Evolutionary conservation across 2,113 vertebrate species (phyloP), one percentile per base, ranked within the genome.

Genomic region (Speoplatyrhinus poulsoni): DNA sequence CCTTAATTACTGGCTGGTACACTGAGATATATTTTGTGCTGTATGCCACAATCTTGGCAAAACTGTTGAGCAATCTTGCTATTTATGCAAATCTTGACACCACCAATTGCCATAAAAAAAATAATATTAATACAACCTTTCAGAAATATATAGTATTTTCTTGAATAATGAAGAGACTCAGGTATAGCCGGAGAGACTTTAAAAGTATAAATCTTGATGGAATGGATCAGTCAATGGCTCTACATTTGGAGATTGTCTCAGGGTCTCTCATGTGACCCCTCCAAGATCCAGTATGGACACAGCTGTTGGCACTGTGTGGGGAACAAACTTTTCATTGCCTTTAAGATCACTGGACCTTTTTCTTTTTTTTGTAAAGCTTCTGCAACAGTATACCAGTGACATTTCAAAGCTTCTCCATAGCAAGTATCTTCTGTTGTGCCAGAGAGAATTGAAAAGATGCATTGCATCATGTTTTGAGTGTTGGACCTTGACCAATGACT

Each of bases 301-400:
- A 91, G 88, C 87, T 86, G 84, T 76, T 85, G 84, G 83, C 83
- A 72, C 70, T 77, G 77, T 70, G 54, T 72, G 76, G 67, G 56
- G 74, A 65, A 71, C 67, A 81, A 88, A 82, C 81, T 80, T 55
- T 69, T 85, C 67, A 73, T 88, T 89, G 87, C 78, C 80, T 83
- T 61, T 46, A 81, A 85, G 82, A 68, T 73, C 81, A 68, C 36
- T 83, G 82, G 85, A 81, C 81, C 59, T 70, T 75, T 60, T 79
- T 85, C 81, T 19, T 70, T 77, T 80, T 82, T 85, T 73, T 85
- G 85, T 80, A 77, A 70, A 63, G 84, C 82, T 73, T 87, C 58
- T 88, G 90, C 85, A 89, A 90, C 81, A 75, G 62, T 83, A 90
- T 80, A 87, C 76, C 78, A 62, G 26, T 87, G 85, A 88, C 85